A percentile compares a stretch with the other conserved stretches of the same genome.
These are phyloP conservation scores for Petrocephalus zakoni DNA, from an alignment of 2,113 vertebrate species.

Conservation along the genomic window DNA sequence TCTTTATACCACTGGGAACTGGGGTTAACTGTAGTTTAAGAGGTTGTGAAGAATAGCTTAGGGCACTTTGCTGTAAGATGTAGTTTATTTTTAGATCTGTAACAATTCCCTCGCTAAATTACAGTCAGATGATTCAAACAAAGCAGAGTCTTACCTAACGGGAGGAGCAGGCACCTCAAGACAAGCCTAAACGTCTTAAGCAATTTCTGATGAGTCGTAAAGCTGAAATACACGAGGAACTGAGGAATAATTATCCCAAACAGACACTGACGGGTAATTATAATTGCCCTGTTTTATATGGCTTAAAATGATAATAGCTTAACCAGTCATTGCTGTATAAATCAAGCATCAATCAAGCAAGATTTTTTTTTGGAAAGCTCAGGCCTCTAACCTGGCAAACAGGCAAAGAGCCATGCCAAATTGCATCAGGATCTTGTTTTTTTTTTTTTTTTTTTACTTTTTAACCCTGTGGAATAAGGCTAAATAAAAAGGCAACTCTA, in stretches of 20 bases:
- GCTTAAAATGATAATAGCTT: neutral
- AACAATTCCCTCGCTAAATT: slow-evolving; percentile 17
- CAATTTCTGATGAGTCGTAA: neutral
- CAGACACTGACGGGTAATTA: neutral
- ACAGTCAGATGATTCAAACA: neutral
- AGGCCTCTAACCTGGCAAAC: neutral
- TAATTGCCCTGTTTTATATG: slow-evolving; percentile 1
- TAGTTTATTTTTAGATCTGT: slow-evolving; percentile 54
- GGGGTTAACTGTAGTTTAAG: slow-evolving; percentile 18
- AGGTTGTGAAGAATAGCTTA: slow-evolving; percentile 39
- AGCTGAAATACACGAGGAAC: neutral
- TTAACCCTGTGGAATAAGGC: neutral
- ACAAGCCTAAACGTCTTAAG: neutral
- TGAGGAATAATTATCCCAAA: neutral
- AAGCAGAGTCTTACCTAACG: slow-evolving; percentile 4
- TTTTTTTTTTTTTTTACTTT: neutral
- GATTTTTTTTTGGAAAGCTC: neutral
- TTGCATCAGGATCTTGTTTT: neutral
- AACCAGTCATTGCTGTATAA: neutral
- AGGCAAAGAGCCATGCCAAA: neutral
- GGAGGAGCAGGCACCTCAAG: neutral
- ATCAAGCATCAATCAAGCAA: neutral
- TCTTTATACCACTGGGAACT: slow-evolving; percentile 31
- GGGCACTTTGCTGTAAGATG: slow-evolving; percentile 32
- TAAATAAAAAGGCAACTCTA: neutral